Evolutionary conservation across 2,797 vertebrate species (phyloP).

Genomic region (Euphonia xanthogaster): DNA sequence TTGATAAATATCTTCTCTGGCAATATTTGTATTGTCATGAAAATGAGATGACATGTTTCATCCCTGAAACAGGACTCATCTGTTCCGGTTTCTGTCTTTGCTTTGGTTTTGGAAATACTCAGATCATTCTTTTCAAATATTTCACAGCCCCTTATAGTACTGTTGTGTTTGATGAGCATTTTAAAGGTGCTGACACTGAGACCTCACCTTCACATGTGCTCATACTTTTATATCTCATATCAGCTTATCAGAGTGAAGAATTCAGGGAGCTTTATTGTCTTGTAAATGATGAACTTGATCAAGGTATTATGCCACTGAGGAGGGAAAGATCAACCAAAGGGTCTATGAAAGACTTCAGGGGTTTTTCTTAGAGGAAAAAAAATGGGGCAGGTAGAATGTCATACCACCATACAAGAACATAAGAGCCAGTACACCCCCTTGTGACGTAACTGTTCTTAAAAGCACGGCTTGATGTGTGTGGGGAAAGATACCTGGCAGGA

Average conservation of each 20-base stretch:
- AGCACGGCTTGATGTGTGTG: not conserved
- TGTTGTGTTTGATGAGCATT: not conserved
- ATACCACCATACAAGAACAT: fast-evolving
- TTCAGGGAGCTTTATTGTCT: not conserved
- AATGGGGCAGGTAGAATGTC: not conserved
- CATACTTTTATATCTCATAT: not conserved
- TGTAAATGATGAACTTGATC: not conserved
- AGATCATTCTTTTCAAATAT: not conserved
- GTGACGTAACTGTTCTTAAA: not conserved
- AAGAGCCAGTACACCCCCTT: not conserved
- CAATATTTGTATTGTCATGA: not conserved
- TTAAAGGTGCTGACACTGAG: not conserved
- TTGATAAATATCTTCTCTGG: not conserved
- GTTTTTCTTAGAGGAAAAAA: not conserved
- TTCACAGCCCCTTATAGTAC: not conserved
- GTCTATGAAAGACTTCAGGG: not conserved
- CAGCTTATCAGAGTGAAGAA: not conserved
- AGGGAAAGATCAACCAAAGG: not conserved
- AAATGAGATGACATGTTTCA: not conserved
- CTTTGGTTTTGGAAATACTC: slow-evolving; percentile 18
- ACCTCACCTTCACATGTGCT: not conserved
- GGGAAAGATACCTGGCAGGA: not conserved
- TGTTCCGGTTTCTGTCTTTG: not conserved
- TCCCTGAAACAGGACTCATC: not conserved
- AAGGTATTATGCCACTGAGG: not conserved